phyloP scores from a whole-genome alignment of 2,888 invertebrate species.

The Eumerus sabulonum region DNA sequence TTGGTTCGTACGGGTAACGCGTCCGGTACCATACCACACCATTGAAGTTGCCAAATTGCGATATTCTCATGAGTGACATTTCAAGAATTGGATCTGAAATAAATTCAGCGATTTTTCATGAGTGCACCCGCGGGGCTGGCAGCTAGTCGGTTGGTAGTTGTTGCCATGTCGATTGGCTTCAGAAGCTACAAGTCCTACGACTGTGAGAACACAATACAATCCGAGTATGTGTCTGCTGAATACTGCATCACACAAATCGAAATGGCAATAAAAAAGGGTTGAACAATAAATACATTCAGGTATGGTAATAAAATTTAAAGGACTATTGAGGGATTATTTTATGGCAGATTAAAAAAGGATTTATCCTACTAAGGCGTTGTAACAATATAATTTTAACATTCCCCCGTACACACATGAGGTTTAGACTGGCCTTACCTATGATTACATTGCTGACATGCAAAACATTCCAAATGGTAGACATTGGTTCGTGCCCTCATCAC shows the following conservation, averaged over 20 bases:
- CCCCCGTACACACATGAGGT: slow-evolving; percentile 72
- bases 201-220: slow-evolving; percentile 57
- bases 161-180: slow-evolving; percentile 59
- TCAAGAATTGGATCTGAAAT: slow-evolving; percentile 76
- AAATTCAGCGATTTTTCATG: slow-evolving; percentile 74
- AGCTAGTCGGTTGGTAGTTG: slow-evolving; percentile 61
- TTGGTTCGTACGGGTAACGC: slow-evolving; percentile 47
- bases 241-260: slow-evolving; percentile 56
- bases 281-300: slow-evolving; percentile 63
- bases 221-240: slow-evolving; percentile 4
- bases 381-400: slow-evolving; percentile 1
- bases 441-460: slow-evolving; percentile 98
- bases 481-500: slow-evolving; percentile 98
- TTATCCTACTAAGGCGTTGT: slow-evolving; percentile 65
- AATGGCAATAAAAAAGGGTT: slow-evolving; percentile 66
- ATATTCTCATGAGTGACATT: slow-evolving; percentile 78
- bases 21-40: slow-evolving; percentile 34
- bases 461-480: slow-evolving; percentile 98
- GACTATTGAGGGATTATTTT: slow-evolving; percentile 73
- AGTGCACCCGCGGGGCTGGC: slow-evolving; percentile 69
- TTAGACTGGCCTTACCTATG: slow-evolving; percentile 86
- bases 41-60: slow-evolving; percentile 68
- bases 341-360: slow-evolving; percentile 75
- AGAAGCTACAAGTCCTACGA: slow-evolving; percentile 42
- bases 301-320: slow-evolving; percentile 75